Percentiles rank a stretch among this genome's conserved stretches.
Evolutionary conservation across 2,113 vertebrate species (phyloP).

Genomic region (Copsychus sechellarum): DNA sequence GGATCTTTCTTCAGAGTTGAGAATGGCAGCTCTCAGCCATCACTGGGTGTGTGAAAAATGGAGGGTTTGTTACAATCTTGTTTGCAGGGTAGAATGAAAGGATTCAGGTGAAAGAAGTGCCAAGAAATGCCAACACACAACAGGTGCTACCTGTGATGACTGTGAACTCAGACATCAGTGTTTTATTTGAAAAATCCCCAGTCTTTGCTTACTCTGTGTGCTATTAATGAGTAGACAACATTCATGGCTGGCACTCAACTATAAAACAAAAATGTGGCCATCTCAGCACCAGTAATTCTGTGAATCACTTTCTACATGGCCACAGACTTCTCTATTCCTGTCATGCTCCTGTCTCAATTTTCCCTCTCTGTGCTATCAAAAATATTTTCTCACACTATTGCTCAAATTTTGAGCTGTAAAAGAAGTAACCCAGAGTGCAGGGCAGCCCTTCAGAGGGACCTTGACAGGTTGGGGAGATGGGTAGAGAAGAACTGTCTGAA

Average conservation of each 20-base stretch:
- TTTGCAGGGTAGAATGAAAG: neutral
- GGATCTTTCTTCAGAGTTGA: neutral
- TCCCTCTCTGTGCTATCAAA: neutral
- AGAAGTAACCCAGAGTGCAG: neutral
- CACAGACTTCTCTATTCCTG: neutral
- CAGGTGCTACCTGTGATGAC: neutral
- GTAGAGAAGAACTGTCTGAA: neutral
- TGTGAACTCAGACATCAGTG: neutral
- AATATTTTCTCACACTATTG: neutral
- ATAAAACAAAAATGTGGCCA: neutral
- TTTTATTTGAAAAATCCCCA: neutral
- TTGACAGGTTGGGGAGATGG: neutral
- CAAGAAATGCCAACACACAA: neutral
- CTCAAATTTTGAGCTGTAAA: neutral
- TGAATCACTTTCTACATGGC: neutral
- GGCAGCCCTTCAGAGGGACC: neutral
- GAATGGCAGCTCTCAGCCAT: neutral
- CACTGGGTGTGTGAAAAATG: rapidly evolving
- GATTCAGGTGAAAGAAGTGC: neutral
- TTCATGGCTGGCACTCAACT: neutral
- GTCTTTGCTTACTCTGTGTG: neutral
- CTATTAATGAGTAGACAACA: neutral
- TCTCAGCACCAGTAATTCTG: neutral
- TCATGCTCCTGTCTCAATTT: neutral
- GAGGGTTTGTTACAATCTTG: neutral